phyloP scores from a whole-genome alignment of 2,888 invertebrate species.

The Elegia similella region DNA sequence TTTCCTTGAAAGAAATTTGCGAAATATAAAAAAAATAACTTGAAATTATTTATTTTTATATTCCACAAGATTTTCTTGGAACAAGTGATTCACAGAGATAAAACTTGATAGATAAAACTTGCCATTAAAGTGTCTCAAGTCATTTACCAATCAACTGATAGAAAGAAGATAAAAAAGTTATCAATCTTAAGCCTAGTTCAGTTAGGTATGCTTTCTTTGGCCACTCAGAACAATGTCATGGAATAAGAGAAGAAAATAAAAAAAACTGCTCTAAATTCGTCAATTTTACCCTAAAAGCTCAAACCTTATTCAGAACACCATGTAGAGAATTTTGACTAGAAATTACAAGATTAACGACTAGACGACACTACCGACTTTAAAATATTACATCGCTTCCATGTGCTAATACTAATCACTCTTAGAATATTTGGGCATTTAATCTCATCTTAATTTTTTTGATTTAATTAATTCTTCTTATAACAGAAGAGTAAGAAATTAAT shows the following conservation, averaged over 20 bases:
- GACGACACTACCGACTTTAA: conserved; percentile 28
- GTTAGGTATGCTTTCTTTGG: conserved; percentile 22
- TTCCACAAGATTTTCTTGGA: no score
- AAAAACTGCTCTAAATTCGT: conserved; percentile 48
- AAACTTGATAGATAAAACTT: no score
- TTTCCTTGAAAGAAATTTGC: no score
- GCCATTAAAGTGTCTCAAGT: no score
- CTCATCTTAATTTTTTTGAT: conserved; percentile 35
- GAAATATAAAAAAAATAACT: no score
- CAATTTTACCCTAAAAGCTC: conserved; percentile 71
- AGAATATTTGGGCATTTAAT: conserved; percentile 42
- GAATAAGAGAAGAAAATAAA: conserved; percentile 23
- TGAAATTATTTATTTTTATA: no score
- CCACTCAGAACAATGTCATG: background rate
- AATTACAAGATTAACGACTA: conserved; percentile 39
- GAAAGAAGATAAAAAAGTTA: no score
- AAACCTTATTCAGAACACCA: conserved; percentile 56
- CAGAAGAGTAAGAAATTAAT: conserved; percentile 46
- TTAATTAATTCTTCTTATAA: conserved; percentile 52
- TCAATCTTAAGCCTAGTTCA: background rate
- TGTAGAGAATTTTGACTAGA: conserved; percentile 52
- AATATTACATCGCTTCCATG: conserved; percentile 22
- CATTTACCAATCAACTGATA: no score
- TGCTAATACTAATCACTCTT: conserved; percentile 42
- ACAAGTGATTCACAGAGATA: no score